Base-by-base conservation (phyloP, 2,113 vertebrate genomes). In the Psophia crepitans region DNA sequence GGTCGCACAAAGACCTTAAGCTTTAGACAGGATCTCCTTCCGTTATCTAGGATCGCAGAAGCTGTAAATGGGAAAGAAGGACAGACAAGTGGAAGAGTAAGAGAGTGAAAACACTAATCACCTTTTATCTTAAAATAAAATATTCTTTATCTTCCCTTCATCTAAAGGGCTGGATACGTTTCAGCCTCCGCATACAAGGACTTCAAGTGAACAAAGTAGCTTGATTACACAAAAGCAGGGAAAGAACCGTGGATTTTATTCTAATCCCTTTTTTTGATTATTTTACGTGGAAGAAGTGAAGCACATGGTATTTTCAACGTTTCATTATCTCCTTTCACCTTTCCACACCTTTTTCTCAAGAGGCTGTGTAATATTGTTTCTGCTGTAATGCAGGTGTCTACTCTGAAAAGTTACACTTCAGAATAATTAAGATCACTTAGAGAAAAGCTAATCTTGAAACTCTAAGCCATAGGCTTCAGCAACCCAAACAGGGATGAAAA, bases 1-100 rank as follows among this genome's bases (percentile, higher is more conserved):
- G 99, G 99, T 97, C 99, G 99, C 96, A 99, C 99, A 95, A 99
- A 99, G 96, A 99, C 99, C 98, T 99, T 99, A 94, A 99, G 99
- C 98, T 99, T 99, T 98, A 99, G 98, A 97, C 99, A 99, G 90
- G 99, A 99, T 97, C 98, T 99, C 94, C 98, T 99, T 97, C 99
- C 99, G 14, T 99, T 99, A 97, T 99, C 99, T 69, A 99, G 99
- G 61, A 99, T 99, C 6, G 99, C 99, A 97, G 99, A 99, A 82
- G 99, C 99, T 99, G 97, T 49, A 93, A 87, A 96, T 97, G 28
- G 96, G 85, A 89, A 73, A 92, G 65, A 84, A 74, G 23, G 23
- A 90, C 56, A 93, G 90, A 91, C n/a, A 95, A 91, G 41, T 4
- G 6, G 51, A 85, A 54, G 44, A 77, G 48, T 91, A 70, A 93